Conservation (phyloP, 1,140 invertebrate species). For the Sycophaga agraensis region DNA sequence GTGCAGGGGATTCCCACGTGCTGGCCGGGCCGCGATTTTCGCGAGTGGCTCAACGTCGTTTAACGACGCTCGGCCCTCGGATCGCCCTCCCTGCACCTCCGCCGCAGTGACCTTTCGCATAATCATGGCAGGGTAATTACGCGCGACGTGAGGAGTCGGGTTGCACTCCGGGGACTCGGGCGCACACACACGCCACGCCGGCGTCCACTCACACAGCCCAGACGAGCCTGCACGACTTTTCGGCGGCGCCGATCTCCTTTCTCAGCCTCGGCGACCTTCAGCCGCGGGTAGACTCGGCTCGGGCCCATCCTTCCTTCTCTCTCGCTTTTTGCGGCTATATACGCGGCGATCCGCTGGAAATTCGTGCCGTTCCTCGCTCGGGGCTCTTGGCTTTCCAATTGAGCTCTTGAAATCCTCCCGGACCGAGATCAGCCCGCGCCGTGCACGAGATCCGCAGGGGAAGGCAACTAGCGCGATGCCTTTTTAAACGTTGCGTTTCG, state of each 20-base stretch:
- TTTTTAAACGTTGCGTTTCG: too few relatives aligned
- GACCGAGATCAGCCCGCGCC: too few relatives aligned
- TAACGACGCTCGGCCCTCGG: neutral
- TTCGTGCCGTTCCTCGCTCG: too few relatives aligned
- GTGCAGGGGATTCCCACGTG: conserved; percentile 20
- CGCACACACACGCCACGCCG: too few relatives aligned
- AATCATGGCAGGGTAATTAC: conserved; percentile 10
- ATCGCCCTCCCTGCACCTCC: neutral
- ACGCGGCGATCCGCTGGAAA: too few relatives aligned
- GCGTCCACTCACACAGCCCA: too few relatives aligned
- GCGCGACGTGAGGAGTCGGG: neutral
- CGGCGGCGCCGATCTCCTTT: neutral
- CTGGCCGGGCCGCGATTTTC: neutral
- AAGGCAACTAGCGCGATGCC: too few relatives aligned
- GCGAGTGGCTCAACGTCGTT: conserved; percentile 16
- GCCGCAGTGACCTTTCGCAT: conserved; percentile 24
- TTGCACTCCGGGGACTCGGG: too few relatives aligned
- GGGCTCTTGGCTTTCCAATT: too few relatives aligned
- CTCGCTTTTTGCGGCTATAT: too few relatives aligned
- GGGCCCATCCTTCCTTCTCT: neutral
- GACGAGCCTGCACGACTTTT: conserved; percentile 8
- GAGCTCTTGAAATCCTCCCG: neutral
- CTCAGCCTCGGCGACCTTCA: neutral
- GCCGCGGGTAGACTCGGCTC: neutral
- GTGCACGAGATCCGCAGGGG: too few relatives aligned